Conservation (phyloP, 2,113 vertebrate species). For the Anoplopoma fimbria region DNA sequence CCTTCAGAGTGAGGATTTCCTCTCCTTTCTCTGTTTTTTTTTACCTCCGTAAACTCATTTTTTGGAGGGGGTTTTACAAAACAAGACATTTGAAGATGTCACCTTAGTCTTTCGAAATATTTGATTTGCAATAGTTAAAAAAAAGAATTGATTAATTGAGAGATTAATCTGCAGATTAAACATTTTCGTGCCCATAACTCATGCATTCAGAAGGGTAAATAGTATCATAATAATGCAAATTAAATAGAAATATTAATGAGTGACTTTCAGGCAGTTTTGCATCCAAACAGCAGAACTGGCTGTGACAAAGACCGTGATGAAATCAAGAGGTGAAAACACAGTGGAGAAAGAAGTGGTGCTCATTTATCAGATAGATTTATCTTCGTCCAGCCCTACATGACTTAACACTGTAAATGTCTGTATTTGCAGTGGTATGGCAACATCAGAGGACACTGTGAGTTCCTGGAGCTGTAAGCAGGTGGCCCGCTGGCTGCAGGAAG, state of each 20-base stretch:
- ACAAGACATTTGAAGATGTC: background rate
- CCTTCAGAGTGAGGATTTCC: too few species aligned
- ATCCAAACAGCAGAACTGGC: constrained; percentile 5
- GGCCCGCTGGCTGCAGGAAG: constrained; percentile 90
- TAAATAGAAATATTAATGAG: background rate
- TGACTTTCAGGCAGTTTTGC: background rate
- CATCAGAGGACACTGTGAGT: constrained; percentile 84
- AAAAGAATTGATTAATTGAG: background rate
- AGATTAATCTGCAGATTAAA: background rate
- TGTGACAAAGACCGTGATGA: background rate
- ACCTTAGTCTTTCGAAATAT: background rate
- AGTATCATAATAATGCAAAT: constrained; percentile 16
- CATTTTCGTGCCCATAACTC: background rate
- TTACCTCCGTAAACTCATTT: too few species aligned
- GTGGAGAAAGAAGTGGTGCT: background rate
- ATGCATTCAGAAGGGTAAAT: background rate
- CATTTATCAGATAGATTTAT: background rate
- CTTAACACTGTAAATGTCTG: constrained; percentile 24
- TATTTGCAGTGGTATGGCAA: constrained; percentile 85
- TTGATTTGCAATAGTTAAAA: background rate
- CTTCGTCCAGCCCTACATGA: background rate
- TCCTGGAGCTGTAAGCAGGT: constrained; percentile 91
- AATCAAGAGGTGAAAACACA: constrained; percentile 16
- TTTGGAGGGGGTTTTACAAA: background rate
- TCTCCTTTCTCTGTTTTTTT: too few species aligned